These are phyloP conservation scores for Eustalomyia histrio DNA, from an alignment of 2,888 invertebrate genomes.

Conservation along the genomic window DNA sequence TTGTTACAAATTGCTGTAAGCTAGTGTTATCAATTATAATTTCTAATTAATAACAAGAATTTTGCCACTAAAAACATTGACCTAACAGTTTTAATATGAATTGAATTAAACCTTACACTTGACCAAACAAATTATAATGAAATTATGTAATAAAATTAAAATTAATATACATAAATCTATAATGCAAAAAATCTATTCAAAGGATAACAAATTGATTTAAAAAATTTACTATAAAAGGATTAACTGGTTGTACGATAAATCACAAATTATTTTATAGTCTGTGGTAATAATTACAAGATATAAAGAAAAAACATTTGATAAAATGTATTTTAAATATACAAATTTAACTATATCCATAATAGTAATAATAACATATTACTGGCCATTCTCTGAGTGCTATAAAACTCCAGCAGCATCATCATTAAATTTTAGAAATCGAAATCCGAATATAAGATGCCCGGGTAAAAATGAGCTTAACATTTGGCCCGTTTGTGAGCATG, in stretches of 20 bases:
- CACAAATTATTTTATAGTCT: neutral
- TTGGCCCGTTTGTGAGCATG: conserved; percentile 25
- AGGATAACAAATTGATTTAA: too few relatives aligned
- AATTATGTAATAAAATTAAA: neutral
- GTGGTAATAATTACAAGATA: too few relatives aligned
- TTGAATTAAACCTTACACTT: neutral
- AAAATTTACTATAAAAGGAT: neutral
- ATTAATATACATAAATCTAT: too few relatives aligned
- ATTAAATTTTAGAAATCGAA: neutral
- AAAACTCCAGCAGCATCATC: neutral
- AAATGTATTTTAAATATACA: neutral
- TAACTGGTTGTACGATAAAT: neutral
- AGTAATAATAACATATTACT: neutral
- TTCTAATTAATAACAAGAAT: too few relatives aligned
- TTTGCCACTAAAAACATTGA: neutral
- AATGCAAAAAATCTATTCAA: too few relatives aligned
- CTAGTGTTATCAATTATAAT: too few relatives aligned
- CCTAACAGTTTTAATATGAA: neutral
- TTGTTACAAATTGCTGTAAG: too few relatives aligned
- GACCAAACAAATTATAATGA: neutral
- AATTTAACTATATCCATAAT: neutral
- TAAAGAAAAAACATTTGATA: neutral
- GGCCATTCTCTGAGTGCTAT: neutral
- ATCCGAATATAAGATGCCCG: conserved; percentile 29
- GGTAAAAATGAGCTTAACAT: conserved; percentile 27